A percentile compares a stretch with the other conserved stretches of the same genome.
Conservation (phyloP, 1,140 invertebrate genomes). For the Anthonomus grandis region DNA sequence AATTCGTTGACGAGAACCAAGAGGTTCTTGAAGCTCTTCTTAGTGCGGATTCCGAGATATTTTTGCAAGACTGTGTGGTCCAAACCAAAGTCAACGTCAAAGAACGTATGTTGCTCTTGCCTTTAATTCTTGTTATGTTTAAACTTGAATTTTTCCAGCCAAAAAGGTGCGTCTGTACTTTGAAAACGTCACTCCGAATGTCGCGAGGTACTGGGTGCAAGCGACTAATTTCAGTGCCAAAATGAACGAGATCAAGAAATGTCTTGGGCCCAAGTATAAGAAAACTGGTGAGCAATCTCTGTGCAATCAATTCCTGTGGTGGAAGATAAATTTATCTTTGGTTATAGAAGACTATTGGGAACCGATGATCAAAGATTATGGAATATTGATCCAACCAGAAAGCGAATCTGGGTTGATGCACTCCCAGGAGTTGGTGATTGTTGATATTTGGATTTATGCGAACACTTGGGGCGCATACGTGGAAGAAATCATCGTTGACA, state of each 20-base stretch:
- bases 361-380: constrained; percentile 23
- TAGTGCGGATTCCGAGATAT: constrained; percentile 14
- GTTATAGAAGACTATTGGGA: constrained; percentile 15
- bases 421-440: constrained; percentile 20
- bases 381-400: constrained; percentile 34
- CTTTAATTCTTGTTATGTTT: too few species aligned
- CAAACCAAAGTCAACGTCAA: constrained; percentile 24
- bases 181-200: constrained; percentile 42
- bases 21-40: constrained; percentile 1
- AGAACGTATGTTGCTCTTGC: constrained; percentile 30
- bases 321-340: neutral
- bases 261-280: constrained; percentile 4
- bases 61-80: constrained; percentile 28
- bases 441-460: constrained; percentile 46
- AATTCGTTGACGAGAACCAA: neutral
- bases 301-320: neutral
- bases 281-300: too few species aligned
- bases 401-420: constrained; percentile 15
- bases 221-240: constrained; percentile 26
- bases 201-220: constrained; percentile 22
- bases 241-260: constrained; percentile 7
- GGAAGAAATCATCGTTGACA: constrained; percentile 47
- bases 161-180: constrained; percentile 35
- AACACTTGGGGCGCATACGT: constrained; percentile 49
- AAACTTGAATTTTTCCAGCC: constrained; percentile 21